A percentile compares a stretch with the other conserved stretches of the same genome.
Conservation (phyloP, 2,113 vertebrate genomes). For the Orycteropus afer region DNA sequence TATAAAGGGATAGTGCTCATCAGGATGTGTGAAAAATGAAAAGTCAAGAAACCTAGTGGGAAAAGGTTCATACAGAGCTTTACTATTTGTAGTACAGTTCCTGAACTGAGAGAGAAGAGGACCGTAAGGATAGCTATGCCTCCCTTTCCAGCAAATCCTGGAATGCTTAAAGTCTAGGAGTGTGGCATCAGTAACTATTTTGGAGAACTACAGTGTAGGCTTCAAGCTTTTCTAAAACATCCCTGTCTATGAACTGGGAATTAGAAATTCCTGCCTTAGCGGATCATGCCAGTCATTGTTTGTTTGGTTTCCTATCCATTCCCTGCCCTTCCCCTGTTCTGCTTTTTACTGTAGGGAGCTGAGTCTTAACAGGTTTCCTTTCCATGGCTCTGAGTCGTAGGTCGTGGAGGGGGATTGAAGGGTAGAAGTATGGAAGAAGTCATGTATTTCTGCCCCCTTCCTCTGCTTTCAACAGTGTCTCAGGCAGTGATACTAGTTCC, state of each 20-base stretch:
- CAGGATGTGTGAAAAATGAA: neutral
- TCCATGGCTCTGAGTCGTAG: neutral
- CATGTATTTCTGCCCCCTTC: neutral
- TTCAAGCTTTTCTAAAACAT: constrained; percentile 32
- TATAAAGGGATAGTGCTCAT: neutral
- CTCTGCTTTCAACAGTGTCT: neutral
- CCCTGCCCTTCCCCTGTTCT: neutral
- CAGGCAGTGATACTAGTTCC: neutral
- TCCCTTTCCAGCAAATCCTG: constrained; percentile 31
- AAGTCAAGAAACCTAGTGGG: neutral
- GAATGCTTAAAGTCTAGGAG: neutral
- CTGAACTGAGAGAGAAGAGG: neutral
- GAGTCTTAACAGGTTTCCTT: neutral
- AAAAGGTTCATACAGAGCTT: neutral
- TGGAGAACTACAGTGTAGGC: neutral
- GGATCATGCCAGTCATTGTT: neutral
- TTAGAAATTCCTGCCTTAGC: neutral
- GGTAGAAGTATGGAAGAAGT: neutral
- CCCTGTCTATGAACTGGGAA: neutral
- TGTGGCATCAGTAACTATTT: neutral
- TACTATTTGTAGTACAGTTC: neutral
- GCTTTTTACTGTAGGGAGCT: neutral
- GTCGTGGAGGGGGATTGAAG: neutral
- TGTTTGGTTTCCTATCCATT: neutral
- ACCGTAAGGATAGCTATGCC: neutral